Evolutionary conservation across 2,888 invertebrate genomes (phyloP), one percentile per base, ranked within the genome.

Genomic region (Augiades crinisus): DNA sequence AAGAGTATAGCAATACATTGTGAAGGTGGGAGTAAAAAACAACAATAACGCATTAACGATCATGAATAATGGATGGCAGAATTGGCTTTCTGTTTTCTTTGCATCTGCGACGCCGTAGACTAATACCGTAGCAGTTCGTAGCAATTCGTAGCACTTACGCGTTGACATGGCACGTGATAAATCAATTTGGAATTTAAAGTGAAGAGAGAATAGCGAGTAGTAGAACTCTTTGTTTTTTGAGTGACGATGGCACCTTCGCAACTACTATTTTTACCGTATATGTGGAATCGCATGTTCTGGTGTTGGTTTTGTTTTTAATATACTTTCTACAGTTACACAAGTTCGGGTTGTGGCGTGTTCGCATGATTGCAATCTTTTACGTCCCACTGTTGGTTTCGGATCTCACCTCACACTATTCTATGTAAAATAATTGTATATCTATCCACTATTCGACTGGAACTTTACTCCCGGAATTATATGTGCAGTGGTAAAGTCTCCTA

Each of bases 21-120:
- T 17, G 21, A 36, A 27, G 30, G 36, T 43, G 36, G 14, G 22
- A 36, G 22, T 24, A 50, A 50, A 50, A 50, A 50, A 50, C 43
- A 50, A 50, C 50, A 43, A 41, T 41, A 50, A 34, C 36, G 27
- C 33, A 22, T 34, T 33, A 45, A 45, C 34, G 17, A 19, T 21
- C 27, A 50, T 50, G 50, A 50, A 50, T 50, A 41, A 50, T 50
- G 50, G 50, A 50, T 50, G 31, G 27, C 19, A 21, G 19, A 27
- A 50, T 50, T 50, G 43, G 27, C 50, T 50, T 43, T 30, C 50
- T 43, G 50, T 50, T 50, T 50, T 50, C 49, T 36, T 41, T 50
- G 27, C 41, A 43, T 41, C 40, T 41, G 34, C 49, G 16, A 38
- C 47, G 49, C 12, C 41, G 41, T 46, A 46, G 46, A 49, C 49